Base-by-base conservation (phyloP, 2,113 vertebrate species). In the Ochotona curzoniae region DNA sequence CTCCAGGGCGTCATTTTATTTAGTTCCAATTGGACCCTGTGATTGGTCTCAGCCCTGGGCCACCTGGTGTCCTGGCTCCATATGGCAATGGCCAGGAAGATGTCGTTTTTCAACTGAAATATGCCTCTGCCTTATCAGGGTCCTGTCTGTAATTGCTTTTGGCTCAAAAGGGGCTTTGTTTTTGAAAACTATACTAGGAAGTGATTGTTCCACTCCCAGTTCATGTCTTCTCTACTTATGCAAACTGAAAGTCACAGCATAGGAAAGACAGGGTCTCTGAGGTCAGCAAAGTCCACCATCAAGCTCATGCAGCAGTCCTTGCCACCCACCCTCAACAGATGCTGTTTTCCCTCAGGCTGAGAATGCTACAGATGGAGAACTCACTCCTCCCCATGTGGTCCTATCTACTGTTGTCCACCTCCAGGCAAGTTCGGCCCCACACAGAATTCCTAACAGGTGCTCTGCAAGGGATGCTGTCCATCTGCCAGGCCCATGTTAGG, bases 1-100 rank as follows among this genome's bases (percentile, higher is more conserved):
- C 97, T 97, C 97, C 97, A 97, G 96, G 96, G 93, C 97, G 96
- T 96, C 98, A 98, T 98, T 98, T 98, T 98, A 98, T 98, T 98
- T 98, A 97, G 92, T 97, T 98, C 97, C 98, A 98, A 97, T 98
- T 98, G 97, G 97, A 98, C 95, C 95, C 97, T 83, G 88, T 98
- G 98, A 98, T 98, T 98, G 98, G 98, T 98, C 93, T 98, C 96
- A 97, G 97, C 96, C 97, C 95, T 87, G 94, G 92, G 95, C 97
- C 98, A 98, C 98, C 98, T 98, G 98, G 96, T 98, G 95, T 98
- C 98, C 96, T 97, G 96, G 95, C 95, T 96, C 97, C 96, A 96
- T 97, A 95, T 7, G 64, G 30, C 93, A 91, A 82, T 66, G 8
- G 81, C 95, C 63, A 94, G 84, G 93, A 95, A 95, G 86, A 89